These are phyloP conservation scores for Mimas tiliae DNA, from an alignment of 2,888 invertebrate genomes.

Conservation along the genomic window DNA sequence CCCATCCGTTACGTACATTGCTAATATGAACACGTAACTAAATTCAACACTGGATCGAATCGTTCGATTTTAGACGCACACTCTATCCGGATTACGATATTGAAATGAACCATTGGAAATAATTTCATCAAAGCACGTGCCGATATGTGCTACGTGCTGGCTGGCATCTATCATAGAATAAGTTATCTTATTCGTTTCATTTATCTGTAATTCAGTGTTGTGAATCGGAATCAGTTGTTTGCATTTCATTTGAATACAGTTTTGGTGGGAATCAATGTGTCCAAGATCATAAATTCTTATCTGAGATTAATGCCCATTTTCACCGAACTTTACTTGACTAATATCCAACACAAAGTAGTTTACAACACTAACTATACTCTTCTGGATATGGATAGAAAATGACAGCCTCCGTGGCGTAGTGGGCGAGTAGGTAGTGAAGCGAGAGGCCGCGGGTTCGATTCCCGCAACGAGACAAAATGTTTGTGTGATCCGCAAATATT, in stretches of 20 bases:
- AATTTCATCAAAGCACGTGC: conserved; percentile 40
- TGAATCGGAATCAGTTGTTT: background rate
- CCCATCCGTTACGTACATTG: conserved; percentile 61
- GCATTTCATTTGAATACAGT: background rate
- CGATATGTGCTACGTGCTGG: conserved; percentile 26
- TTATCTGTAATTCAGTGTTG: background rate
- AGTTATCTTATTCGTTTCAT: background rate
- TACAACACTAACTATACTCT: too few species aligned
- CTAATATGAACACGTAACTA: conserved; percentile 77
- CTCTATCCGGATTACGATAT: conserved; percentile 47
- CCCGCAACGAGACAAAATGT: too few species aligned
- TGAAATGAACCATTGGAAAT: conserved; percentile 47
- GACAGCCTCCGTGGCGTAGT: too few species aligned
- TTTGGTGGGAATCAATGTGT: background rate
- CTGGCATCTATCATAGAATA: conserved; percentile 4
- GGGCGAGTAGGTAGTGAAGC: too few species aligned
- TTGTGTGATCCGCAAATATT: too few species aligned
- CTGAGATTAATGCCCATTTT: too few species aligned
- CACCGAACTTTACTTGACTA: too few species aligned
- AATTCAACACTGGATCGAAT: conserved; percentile 72
- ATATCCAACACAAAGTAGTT: too few species aligned
- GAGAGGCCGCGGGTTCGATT: too few species aligned
- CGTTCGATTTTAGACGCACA: conserved; percentile 59
- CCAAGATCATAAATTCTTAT: too few species aligned
- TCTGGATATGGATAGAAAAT: too few species aligned